Percentiles rank a stretch among this genome's conserved stretches.
Evolutionary conservation across 2,113 vertebrate species (phyloP).

Genomic region (Galeopterus variegatus): DNA sequence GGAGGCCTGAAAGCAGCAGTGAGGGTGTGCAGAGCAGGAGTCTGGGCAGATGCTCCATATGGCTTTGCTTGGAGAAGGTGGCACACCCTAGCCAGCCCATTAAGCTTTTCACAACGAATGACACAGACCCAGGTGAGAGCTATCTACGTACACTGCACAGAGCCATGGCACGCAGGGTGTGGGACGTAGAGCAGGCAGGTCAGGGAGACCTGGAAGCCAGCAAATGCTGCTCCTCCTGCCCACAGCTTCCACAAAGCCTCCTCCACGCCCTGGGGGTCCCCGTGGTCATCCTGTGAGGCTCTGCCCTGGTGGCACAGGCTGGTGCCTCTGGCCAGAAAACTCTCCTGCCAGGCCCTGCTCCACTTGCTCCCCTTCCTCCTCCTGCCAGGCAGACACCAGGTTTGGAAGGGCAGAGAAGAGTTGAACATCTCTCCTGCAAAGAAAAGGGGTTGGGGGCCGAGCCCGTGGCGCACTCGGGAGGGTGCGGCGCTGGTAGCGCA

Average conservation of each 20-base stretch:
- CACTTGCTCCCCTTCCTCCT: not conserved
- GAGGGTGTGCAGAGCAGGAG: not conserved
- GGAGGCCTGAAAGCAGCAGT: not conserved
- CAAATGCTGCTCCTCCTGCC: not conserved
- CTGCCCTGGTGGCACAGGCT: not conserved
- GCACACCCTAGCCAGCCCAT: conserved; percentile 60
- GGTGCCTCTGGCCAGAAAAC: not conserved
- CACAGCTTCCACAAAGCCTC: not conserved
- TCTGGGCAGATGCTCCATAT: conserved; percentile 55
- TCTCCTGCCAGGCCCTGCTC: conserved; percentile 26
- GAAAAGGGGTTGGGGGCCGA: conserved; percentile 23
- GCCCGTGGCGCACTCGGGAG: too few relatives aligned
- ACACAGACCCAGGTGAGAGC: conserved; percentile 42
- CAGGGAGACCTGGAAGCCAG: not conserved
- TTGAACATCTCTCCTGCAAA: conserved; percentile 83
- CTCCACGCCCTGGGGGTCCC: not conserved
- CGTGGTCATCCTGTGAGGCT: not conserved
- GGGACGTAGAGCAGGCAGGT: not conserved
- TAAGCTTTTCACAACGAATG: conserved; percentile 63
- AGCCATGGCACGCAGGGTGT: not conserved
- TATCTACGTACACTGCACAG: conserved; percentile 58
- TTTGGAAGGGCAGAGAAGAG: conserved; percentile 81
- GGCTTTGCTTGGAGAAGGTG: conserved; percentile 77
- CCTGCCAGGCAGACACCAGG: conserved; percentile 61
- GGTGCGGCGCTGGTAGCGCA: too few relatives aligned